Evolutionary conservation across 2,888 invertebrate genomes (phyloP), one percentile per base, ranked within the genome.

Genomic region (Ophraella communa): DNA sequence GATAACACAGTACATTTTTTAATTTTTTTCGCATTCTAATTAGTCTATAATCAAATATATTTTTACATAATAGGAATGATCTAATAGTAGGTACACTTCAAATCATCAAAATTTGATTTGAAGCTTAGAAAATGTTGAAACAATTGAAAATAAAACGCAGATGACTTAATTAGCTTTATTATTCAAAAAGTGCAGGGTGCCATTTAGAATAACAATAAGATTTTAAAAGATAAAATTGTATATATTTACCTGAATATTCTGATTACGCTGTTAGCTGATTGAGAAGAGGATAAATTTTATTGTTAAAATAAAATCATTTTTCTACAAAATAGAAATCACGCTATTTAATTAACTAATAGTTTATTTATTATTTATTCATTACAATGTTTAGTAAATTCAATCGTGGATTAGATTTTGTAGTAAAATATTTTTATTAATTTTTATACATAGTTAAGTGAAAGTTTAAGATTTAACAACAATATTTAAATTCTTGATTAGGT

Each of bases 121-220:
- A 55, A 10, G 21, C 35, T n/a, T 44, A 21, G 14, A 30, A 30
- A 7, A 18, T 56, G 27, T n/a, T 39, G 14, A 21, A 30, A 54
- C 33, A n/a, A 18, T 35, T 30, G 11, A 42, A 11, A 30, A 52
- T 51, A 27, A 62, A 47, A 27, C 23, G 51, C n/a, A 10, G 20
- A 57, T 14, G 47, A 60, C 14, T 24, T 49, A 49, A 44, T 44
- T 33, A 27, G 59, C 59, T 60, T 60, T 44, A 42, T 39, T 52
- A 60, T 39, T 52, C 42, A 52, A 59, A 59, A 60, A 52, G 51
- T 60, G 59, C 59, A 60, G 59, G 59, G 59, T 60, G 59, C 59
- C 59, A 52, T 52, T 30, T 52, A 60, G 59, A 39, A 20, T 52
- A 27, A 52, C 20, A 52, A 52, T 60, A 44, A 52, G 52, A 35